A percentile compares a stretch with the other conserved stretches of the same genome.
phyloP scores from a whole-genome alignment of 2,113 vertebrate species.

The Malurus elegans region DNA sequence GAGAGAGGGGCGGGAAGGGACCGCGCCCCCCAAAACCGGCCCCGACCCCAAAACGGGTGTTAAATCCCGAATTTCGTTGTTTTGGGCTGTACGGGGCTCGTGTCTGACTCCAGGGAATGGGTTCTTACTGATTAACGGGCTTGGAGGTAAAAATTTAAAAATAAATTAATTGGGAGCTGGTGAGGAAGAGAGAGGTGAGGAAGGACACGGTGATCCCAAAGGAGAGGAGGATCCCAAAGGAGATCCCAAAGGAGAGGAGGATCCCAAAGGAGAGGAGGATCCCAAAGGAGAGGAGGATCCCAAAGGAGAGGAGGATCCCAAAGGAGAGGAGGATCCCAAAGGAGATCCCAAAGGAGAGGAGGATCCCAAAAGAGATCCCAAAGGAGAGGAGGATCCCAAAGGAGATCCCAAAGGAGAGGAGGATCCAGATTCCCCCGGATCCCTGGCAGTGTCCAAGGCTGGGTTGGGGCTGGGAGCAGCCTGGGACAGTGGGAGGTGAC shows the following conservation, averaged over 20 bases:
- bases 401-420: background rate
- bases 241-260: background rate
- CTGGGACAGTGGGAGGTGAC: background rate
- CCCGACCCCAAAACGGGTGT: no score
- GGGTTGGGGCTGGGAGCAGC: background rate
- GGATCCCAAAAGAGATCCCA: background rate
- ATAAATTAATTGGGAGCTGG: fast-evolving
- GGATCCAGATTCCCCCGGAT: background rate
- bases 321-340: background rate
- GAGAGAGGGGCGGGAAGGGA: background rate
- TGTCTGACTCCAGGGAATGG: background rate
- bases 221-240: background rate
- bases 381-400: background rate
- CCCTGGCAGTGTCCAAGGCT: background rate
- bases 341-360: background rate
- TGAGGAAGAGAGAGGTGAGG: background rate
- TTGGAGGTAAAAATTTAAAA: background rate
- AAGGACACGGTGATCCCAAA: background rate
- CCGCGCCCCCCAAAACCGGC: background rate
- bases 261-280: background rate
- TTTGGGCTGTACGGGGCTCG: background rate
- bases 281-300: background rate
- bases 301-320: background rate
- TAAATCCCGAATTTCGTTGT: background rate
- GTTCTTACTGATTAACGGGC: fast-evolving